phyloP scores from a whole-genome alignment of 2,888 invertebrate species.

The Cryptus viduatorius region DNA sequence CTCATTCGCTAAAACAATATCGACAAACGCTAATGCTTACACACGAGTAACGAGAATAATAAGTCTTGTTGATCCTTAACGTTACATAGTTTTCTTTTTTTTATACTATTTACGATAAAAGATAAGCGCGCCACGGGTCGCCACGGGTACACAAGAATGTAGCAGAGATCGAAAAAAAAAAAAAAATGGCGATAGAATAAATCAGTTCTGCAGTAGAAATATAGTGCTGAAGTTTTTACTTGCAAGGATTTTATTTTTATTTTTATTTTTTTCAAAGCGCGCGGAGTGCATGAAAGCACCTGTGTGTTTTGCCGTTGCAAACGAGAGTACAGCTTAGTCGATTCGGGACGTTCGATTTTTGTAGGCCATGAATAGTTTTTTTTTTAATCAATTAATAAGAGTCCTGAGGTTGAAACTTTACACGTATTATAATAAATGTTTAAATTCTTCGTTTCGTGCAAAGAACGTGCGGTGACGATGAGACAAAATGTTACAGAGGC shows the following conservation, averaged over 20 bases:
- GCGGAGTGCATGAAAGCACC: slow-evolving; percentile 33
- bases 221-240: slow-evolving; percentile 49
- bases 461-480: slow-evolving; percentile 34
- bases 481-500: slow-evolving; percentile 33
- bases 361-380: slow-evolving; percentile 60
- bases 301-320: slow-evolving; percentile 37
- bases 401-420: slow-evolving; percentile 63
- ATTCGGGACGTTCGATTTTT: slow-evolving; percentile 63
- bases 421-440: slow-evolving; percentile 25
- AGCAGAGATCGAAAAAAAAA: slow-evolving; percentile 21
- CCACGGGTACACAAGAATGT: slow-evolving; percentile 24
- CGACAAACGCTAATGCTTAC: slow-evolving; percentile 22
- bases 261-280: slow-evolving; percentile 30
- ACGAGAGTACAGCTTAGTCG: slow-evolving; percentile 43
- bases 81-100: slow-evolving; percentile 43
- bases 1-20: slow-evolving; percentile 22
- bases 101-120: slow-evolving; percentile 27
- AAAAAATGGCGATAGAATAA: slow-evolving; percentile 37
- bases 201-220: slow-evolving; percentile 61
- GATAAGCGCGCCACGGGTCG: slow-evolving; percentile 26
- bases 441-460: slow-evolving; percentile 6
- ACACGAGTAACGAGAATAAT: slow-evolving; percentile 59
- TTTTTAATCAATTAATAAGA: slow-evolving; percentile 48
- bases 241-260: slow-evolving; percentile 29
- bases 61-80: slow-evolving; percentile 58